A percentile compares a stretch with the other conserved stretches of the same genome.
Evolutionary conservation across 2,888 invertebrate genomes (phyloP).

Genomic region (Eutolmus rufibarbis): DNA sequence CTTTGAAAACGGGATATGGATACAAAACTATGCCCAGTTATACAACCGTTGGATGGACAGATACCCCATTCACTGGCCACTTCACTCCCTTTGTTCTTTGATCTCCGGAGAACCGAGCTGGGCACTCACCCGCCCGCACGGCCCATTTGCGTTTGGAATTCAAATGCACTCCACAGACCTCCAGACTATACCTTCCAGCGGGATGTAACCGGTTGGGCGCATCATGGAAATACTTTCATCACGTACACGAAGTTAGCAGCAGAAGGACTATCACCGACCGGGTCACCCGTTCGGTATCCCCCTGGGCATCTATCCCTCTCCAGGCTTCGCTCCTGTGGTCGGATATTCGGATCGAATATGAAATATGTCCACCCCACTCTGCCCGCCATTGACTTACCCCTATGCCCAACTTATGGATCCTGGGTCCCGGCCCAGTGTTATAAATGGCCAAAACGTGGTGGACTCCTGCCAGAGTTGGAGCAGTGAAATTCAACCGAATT

Average conservation of each 20-base stretch:
- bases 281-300: not conserved
- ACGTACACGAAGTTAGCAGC: constrained; percentile 39
- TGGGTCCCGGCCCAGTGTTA: not conserved
- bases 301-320: not conserved
- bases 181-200: constrained; percentile 23
- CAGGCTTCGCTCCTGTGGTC: not conserved
- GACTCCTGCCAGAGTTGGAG: not conserved
- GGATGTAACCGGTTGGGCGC: constrained; percentile 39
- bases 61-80: not conserved
- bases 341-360: constrained; percentile 33
- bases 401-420: not conserved
- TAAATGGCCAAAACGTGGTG: constrained; percentile 34
- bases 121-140: not conserved
- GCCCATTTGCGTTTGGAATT: constrained; percentile 30
- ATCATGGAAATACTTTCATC: constrained; percentile 45
- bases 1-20: constrained; percentile 3
- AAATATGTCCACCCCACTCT: constrained; percentile 24
- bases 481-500: constrained; percentile 33
- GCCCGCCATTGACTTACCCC: not conserved
- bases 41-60: not conserved
- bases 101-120: constrained; percentile 3
- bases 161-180: constrained; percentile 35
- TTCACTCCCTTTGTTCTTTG: constrained; percentile 23
- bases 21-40: constrained; percentile 3
- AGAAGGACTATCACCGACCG: not conserved